Evolutionary conservation across 1,140 invertebrate species (phyloP), one percentile per base, ranked within the genome.

Genomic region (Bicyclus anynana): DNA sequence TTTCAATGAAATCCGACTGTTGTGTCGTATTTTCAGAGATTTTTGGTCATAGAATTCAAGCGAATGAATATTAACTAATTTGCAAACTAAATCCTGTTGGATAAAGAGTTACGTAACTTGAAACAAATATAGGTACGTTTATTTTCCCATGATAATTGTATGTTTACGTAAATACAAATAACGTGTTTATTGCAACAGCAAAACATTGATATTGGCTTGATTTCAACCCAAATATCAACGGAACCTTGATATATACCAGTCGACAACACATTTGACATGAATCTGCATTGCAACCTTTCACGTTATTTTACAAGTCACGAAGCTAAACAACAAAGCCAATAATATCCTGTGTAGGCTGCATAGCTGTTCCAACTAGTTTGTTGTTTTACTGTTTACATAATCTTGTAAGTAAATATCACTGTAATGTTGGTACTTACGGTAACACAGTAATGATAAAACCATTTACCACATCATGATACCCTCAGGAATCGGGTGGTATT

Each of bases 171-270:
- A n/a, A n/a, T n/a, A n/a, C n/a, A n/a, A n/a, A n/a, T n/a, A n/a
- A n/a, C n/a, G n/a, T n/a, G n/a, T n/a, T n/a, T 33, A 33, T 12
- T 12, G 10, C n/a, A 33, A 33, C n/a, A 12, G 3, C n/a, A 33
- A 23, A 33, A 6, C 29, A 7, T 33, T 3, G 29, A 4, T n/a
- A 33, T 33, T 33, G 29, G 29, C 10, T 33, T 33, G 7, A 12
- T n/a, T 1, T 33, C 7, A 14, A 17, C 13, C 40, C 18, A 44
- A 20, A 18, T 44, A 44, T 44, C 13, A 12, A 18, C 3, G 10
- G n/a, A 52, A 61, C 71, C 73, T 76, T 76, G 74, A 72, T 74
- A 68, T 76, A 76, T 74, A 65, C 44, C 56, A 65, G 59, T 37
- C 47, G 48, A 61, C 61, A 68, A 56, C 61, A 71, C 52, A 69